Evolutionary conservation across 1,140 invertebrate species (phyloP), one percentile per base, ranked within the genome.

Genomic region (Lordiphosa collinella): DNA sequence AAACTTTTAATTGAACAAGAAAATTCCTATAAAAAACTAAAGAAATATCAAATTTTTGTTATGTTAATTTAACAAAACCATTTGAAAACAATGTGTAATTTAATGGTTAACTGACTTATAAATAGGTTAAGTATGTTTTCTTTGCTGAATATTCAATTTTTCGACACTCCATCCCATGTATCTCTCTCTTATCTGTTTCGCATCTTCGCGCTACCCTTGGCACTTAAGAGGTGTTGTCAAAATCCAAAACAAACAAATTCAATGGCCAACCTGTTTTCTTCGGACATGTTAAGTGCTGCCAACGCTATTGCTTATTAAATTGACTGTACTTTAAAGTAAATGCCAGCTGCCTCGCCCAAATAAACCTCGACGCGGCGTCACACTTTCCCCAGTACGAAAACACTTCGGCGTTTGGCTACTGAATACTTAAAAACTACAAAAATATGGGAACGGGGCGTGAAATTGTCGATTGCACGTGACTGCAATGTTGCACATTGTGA

Each of bases 391-490:
- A 9, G 11, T 22, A 18, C 38, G 22, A 25, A 10, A 43, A 43
- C 16, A 22, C 9, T 43, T 9, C 5, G 40, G 5, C 40, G n/a
- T n/a, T 25, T 43, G 40, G 25, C 40, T 43, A 43, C 40, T 11
- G 25, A 18, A 43, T 43, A 16, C 25, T 43, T 43, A 43, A 43
- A 43, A 43, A 18, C 37, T 40, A 36, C 35, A 36, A 35, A 35
- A 35, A 36, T 43, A 43, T 43, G 18, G 40, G 18, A 43, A 43
- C 40, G 12, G 40, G 40, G 40, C 40, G 40, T 43, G 18, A 43
- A 43, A 43, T 43, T 16, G 22, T 43, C 40, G 25, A 43, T 43
- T 43, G 40, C 40, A 43, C 40, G 40, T 43, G 40, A 43, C 40
- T 43, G 40, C 40, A 43, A 43, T 43, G 40, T 29, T 11, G n/a